phyloP scores from a whole-genome alignment of 2,797 vertebrate genomes.

The Gymnoscopelus microlampas region DNA sequence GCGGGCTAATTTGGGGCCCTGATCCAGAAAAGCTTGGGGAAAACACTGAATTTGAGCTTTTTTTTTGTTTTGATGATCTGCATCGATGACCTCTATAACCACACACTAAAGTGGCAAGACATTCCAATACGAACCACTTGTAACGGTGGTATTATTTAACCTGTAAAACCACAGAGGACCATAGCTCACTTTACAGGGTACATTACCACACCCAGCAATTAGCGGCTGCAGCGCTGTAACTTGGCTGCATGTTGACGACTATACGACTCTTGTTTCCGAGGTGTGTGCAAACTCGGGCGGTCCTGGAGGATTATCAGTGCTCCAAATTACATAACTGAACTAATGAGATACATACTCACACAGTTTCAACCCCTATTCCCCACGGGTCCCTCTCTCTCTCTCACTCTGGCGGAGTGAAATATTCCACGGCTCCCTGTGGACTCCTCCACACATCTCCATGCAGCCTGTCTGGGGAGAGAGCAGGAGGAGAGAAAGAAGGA shows the following conservation, averaged over 20 bases:
- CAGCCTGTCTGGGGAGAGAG: slow-evolving; percentile 73
- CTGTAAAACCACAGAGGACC: slow-evolving; percentile 50
- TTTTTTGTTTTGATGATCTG: slow-evolving; percentile 19
- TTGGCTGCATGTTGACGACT: slow-evolving; percentile 76
- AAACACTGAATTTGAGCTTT: slow-evolving; percentile 9
- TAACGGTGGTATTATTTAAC: slow-evolving; percentile 31
- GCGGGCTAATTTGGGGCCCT: too few relatives aligned
- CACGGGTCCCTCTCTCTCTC: slow-evolving; percentile 52
- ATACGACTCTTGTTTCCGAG: slow-evolving; percentile 78
- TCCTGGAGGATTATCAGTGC: slow-evolving; percentile 84
- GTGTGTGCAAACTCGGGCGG: slow-evolving; percentile 72
- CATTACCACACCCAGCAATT: slow-evolving; percentile 75
- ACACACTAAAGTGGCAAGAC: slow-evolving; percentile 14
- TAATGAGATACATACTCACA: slow-evolving; percentile 85
- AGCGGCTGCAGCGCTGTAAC: slow-evolving; percentile 71
- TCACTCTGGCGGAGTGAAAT: slow-evolving; percentile 77
- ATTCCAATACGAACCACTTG: slow-evolving; percentile 24
- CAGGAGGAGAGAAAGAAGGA: slow-evolving; percentile 40
- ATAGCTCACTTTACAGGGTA: slow-evolving; percentile 62
- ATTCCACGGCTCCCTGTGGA: slow-evolving; percentile 78
- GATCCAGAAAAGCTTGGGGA: background rate
- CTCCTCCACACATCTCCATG: slow-evolving; percentile 61
- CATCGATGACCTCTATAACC: slow-evolving; percentile 26
- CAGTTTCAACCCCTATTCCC: slow-evolving; percentile 81
- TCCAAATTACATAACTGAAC: slow-evolving; percentile 85